Evolutionary conservation across 2,113 vertebrate species (phyloP), one percentile per base, ranked within the genome.

Genomic region (Chauna torquata): DNA sequence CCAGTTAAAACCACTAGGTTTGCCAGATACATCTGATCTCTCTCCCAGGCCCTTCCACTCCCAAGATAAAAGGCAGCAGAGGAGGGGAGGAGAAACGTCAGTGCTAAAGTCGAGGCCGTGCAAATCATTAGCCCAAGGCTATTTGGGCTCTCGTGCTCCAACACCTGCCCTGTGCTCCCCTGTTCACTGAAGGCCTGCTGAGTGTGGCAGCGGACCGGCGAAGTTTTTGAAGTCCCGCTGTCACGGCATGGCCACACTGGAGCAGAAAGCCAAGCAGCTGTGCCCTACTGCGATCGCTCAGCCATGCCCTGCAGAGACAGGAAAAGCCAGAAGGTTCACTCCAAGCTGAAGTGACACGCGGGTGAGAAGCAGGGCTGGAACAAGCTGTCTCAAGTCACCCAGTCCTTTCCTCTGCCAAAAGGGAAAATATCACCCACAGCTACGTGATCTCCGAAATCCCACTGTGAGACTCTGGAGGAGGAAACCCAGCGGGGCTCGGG

Each of bases 171-270:
- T 12, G 24, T 6, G 42, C 57, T 57, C 9, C 47, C 32, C 40
- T 0, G 0, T 4, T 49, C 47, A 11, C 55, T 3, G 10, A 27
- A 57, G 42, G 16, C 13, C 69, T 1, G 16, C 3, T 9, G 19
- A 49, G 58, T 0, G 16, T 3, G 16, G 70, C 59, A 52, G 9
- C 23, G 9, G 7, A 12, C 17, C 3, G 25, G 14, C 9, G 10
- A 45, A 14, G 9, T 9, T 27, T 27, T 16, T 1, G 4, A 55
- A 49, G 12, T 5, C 23, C 47, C 20, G 79, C 50, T 52, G 50
- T 24, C 50, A 2, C 4, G 50, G 54, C 18, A 64, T 2, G n/a
- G 86, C 16, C 40, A 27, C 8, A 3, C 57, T 5, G 27, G 50
- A 38, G 1, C 2, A 62, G 79, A 40, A 47, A 61, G 44, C 54